Conservation (phyloP, 1,140 invertebrate genomes). For the Brachionus sp. region DNA sequence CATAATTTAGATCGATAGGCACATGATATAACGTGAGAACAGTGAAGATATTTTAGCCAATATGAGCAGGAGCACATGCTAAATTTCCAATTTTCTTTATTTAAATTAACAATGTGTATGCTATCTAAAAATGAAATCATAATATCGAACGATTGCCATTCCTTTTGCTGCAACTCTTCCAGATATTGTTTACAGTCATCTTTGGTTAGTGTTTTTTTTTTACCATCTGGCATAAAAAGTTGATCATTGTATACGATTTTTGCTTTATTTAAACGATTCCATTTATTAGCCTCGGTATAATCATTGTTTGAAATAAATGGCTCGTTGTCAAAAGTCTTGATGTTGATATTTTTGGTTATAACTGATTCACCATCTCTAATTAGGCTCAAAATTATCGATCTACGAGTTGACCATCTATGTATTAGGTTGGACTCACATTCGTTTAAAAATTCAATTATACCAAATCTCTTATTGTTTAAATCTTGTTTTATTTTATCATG, state of each 20-base stretch:
- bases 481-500: too few species aligned
- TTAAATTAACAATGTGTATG: neutral
- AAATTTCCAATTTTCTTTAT: slow-evolving; percentile 6
- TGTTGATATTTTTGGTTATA: neutral
- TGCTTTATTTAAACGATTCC: neutral
- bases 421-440: neutral
- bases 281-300: neutral
- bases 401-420: neutral
- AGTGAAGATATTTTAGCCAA: neutral
- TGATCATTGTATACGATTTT: neutral
- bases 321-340: neutral
- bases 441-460: neutral
- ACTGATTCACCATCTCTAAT: neutral
- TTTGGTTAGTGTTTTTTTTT: neutral
- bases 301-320: neutral
- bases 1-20: neutral
- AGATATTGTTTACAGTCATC: neutral
- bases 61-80: neutral
- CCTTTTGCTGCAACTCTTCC: neutral
- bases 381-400: neutral
- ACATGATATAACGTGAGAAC: neutral
- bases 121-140: neutral
- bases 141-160: neutral
- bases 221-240: neutral
- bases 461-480: neutral